These are phyloP conservation scores for Ophiothrix spiculata DNA, from an alignment of 35 echinoderm and acorn worm genomes.

Conservation along the genomic window DNA sequence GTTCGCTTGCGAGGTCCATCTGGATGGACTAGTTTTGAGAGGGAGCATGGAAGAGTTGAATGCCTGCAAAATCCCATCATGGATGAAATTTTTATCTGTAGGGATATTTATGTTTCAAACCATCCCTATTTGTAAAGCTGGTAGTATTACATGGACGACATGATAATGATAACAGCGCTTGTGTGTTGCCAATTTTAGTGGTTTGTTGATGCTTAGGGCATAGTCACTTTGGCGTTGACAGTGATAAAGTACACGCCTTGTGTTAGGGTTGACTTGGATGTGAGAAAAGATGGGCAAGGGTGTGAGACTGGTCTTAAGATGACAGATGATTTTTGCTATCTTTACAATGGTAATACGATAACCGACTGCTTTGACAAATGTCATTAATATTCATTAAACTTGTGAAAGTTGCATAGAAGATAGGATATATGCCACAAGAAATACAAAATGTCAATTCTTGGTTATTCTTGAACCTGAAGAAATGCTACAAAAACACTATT, in stretches of 20 bases:
- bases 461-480: too few species aligned
- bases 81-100: not conserved
- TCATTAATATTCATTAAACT: not conserved
- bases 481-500: too few species aligned
- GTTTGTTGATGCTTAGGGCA: not conserved
- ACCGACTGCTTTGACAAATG: not conserved
- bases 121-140: not conserved
- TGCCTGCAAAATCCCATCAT: not conserved
- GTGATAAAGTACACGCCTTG: constrained; percentile 1
- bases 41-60: not conserved
- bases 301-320: not conserved
- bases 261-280: not conserved
- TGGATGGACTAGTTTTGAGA: not conserved
- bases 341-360: not conserved
- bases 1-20: not conserved
- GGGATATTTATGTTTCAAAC: constrained; percentile 9
- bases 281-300: not conserved
- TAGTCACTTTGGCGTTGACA: not conserved
- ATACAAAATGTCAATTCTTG: too few species aligned
- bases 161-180: not conserved
- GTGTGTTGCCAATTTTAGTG: not conserved
- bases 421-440: too few species aligned
- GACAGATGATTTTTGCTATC: not conserved
- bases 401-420: not conserved
- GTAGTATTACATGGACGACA: not conserved